Evolutionary conservation across 2,797 vertebrate genomes (phyloP).

Genomic region (Chrysocyon brachyurus): DNA sequence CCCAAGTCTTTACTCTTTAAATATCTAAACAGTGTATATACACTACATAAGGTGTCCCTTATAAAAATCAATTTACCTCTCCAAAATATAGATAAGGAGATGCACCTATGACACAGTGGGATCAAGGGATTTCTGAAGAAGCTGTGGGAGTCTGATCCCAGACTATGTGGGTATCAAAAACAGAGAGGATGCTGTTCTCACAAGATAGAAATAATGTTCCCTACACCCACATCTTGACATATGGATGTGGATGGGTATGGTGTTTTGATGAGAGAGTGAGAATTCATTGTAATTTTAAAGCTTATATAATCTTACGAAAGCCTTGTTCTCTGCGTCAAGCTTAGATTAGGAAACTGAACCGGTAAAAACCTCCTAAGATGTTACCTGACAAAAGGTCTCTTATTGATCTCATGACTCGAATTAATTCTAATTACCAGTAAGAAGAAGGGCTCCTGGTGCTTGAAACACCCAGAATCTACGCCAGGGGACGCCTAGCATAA

Average conservation of each 20-base stretch:
- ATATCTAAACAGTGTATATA: background rate
- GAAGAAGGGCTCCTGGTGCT: background rate
- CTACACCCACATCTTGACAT: constrained; percentile 65
- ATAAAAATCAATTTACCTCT: constrained; percentile 43
- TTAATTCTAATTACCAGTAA: background rate
- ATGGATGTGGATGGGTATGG: constrained; percentile 20
- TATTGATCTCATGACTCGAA: background rate
- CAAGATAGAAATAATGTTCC: constrained; percentile 66
- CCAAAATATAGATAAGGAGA: constrained; percentile 29
- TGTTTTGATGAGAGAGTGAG: constrained; percentile 41
- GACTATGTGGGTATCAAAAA: constrained; percentile 46
- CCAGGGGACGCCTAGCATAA: background rate
- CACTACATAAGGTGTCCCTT: background rate
- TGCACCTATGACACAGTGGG: background rate
- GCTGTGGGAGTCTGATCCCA: background rate
- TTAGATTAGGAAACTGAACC: constrained; percentile 22
- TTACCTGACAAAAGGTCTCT: background rate
- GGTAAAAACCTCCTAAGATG: constrained; percentile 2
- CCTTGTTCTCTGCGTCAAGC: constrained; percentile 38
- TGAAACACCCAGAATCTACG: background rate
- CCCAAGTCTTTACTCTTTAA: background rate
- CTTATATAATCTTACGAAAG: constrained; percentile 61
- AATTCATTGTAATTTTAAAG: constrained; percentile 63
- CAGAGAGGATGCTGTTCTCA: constrained; percentile 42
- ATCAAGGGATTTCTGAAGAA: background rate